Evolutionary conservation across 2,113 vertebrate genomes (phyloP), one percentile per base, ranked within the genome.

Genomic region (Catharus bicknelli): DNA sequence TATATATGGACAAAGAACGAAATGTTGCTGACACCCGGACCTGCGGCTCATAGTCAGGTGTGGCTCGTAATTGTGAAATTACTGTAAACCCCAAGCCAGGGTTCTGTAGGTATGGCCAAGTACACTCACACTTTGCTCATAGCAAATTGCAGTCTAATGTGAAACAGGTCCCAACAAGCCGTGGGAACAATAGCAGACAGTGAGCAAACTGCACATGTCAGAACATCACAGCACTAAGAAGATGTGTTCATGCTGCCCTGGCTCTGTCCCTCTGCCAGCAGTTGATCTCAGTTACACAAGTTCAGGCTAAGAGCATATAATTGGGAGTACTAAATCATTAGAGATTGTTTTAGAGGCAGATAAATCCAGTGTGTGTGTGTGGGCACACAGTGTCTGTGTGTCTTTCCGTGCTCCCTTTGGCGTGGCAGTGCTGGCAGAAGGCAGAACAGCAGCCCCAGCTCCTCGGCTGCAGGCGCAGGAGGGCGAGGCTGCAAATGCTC

Each of bases 391-490:
- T 66, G 32, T 21, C 38, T n/a, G 32, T 2, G 63, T 23, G 3
- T 1, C 38, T 57, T 45, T 48, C 58, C 43, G 1, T 7, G 32
- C 62, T 75, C 20, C 47, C 9, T 42, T 34, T 70, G 64, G 43
- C 1, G 1, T 5, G 1, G 4, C 17, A 3, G 30, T 1, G 36
- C 61, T 68, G 57, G 26, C n/a, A 22, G 30, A 30, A 72, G 27
- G 21, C 38, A 15, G 13, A 11, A 45, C 61, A 87, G 69, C 64
- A 89, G 53, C 16, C 30, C 19, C 8, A 13, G 57, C 53, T 36
- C 55, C 36, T 32, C 0, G 1, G 26, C 64, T 48, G 55, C 34
- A 11, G 36, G 26, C 1, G 0, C 11, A 22, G 48, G 4, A 75
- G 70, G 66, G 43, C 0, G 2, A 79, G 53, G 36, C 57, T 75